Conservation (phyloP, 2,797 vertebrate genomes). For the Lophotriccus pileatus region DNA sequence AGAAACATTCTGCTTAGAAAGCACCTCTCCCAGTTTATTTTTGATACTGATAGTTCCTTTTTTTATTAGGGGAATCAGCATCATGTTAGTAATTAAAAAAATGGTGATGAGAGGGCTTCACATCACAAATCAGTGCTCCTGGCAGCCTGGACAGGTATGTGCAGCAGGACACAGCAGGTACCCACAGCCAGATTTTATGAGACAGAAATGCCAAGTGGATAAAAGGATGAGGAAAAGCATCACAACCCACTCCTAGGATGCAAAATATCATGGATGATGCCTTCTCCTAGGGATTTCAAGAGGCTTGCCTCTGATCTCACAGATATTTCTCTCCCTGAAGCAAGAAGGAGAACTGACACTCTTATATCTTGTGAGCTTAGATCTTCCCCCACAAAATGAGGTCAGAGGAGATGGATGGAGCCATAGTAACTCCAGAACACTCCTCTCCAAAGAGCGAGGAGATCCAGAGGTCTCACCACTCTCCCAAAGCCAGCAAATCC, state of each 20-base stretch:
- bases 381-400: background rate
- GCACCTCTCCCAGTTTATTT: background rate
- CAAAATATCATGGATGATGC: background rate
- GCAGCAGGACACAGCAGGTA: background rate
- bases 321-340: background rate
- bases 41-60: background rate
- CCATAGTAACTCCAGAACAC: background rate
- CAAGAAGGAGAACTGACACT: background rate
- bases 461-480: background rate
- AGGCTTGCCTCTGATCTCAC: background rate
- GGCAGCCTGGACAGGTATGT: background rate
- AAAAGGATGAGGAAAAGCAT: background rate
- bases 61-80: background rate
- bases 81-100: background rate
- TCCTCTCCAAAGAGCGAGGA: background rate
- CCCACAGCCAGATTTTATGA: background rate
- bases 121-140: background rate
- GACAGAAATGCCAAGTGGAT: background rate
- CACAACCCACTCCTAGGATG: background rate
- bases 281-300: background rate
- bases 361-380: background rate
- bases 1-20: background rate
- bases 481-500: background rate
- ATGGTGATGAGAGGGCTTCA: background rate
- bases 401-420: background rate